These are phyloP conservation scores for Pleuronectes platessa DNA, from an alignment of 2,113 vertebrate genomes.

Conservation along the genomic window DNA sequence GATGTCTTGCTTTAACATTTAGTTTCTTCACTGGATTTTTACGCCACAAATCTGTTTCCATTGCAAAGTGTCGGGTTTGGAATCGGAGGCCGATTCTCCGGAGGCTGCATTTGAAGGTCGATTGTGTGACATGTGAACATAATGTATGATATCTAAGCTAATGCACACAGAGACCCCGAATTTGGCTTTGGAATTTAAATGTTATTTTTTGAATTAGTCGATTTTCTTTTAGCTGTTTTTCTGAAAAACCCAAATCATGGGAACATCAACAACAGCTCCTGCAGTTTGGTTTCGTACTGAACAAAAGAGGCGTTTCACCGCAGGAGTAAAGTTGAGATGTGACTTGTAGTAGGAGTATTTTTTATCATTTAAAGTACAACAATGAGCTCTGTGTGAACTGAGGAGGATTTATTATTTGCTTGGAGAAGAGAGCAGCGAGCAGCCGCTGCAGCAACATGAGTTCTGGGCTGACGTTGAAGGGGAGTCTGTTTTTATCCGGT, in stretches of 20 bases:
- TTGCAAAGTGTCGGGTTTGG: no score
- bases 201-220: background rate
- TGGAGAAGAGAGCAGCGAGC: background rate
- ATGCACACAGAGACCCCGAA: no score
- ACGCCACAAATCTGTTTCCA: no score
- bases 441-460: conserved; percentile 13
- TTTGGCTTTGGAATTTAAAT: no score
- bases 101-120: background rate
- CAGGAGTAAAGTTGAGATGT: background rate
- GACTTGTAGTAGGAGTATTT: background rate
- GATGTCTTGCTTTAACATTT: no score
- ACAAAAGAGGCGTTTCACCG: background rate
- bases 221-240: background rate
- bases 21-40: no score
- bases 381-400: background rate
- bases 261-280: background rate
- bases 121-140: no score
- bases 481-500: conserved; percentile 55
- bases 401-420: background rate
- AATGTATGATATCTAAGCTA: no score
- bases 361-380: background rate
- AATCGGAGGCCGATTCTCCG: background rate
- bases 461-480: conserved; percentile 25
- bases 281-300: background rate
- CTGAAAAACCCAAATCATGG: conserved; percentile 1